Evolutionary conservation across 2,113 vertebrate species (phyloP), one percentile per base, ranked within the genome.

Genomic region (Neotragus pygmaeus): DNA sequence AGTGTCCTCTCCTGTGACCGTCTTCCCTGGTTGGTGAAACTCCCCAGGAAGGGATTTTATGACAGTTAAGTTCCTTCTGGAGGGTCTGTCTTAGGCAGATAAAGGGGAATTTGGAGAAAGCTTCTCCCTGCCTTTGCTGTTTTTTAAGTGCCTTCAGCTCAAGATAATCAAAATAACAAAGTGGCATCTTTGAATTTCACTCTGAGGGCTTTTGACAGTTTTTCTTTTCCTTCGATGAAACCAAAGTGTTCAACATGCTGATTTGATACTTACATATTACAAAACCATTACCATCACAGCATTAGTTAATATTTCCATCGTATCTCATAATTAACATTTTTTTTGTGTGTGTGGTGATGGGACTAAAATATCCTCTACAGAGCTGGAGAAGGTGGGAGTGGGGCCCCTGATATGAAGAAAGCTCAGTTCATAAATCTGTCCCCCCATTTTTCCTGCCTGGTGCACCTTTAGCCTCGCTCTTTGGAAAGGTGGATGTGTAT

Each of bases 191-290:
- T 55, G 81, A 66, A 75, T 57, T 55, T 95, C 43, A 15, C 17
- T 82, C 39, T 28, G 7, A 82, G 51, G 80, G 25, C 80, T 57
- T 62, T 36, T 30, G 33, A 47, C 14, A 17, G 17, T 51, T 30
- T 80, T 25, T 84, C 39, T 49, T 73, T 60, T 55, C 83, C 55
- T 89, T 58, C 57, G 75, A 39, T 84, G 30, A 94, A 39, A 53
- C 53, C 7, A 62, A 62, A 28, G 60, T 30, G 60, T 62, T 62
- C 60, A 62, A 62, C 14, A 62, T 33, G 28, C 60, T 62, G 60
- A 62, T 62, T 15, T 62, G 60, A 62, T 62, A 62, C 60, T 62
- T 62, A 62, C 60, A 15, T 62, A 33, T 33, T 62, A 62, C 28
- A 62, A 62, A 62, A 62, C 60, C 60, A 62, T 62, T 62, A 33